Evolutionary conservation across 2,888 invertebrate genomes (phyloP).

Genomic region (Euplexia lucipara): DNA sequence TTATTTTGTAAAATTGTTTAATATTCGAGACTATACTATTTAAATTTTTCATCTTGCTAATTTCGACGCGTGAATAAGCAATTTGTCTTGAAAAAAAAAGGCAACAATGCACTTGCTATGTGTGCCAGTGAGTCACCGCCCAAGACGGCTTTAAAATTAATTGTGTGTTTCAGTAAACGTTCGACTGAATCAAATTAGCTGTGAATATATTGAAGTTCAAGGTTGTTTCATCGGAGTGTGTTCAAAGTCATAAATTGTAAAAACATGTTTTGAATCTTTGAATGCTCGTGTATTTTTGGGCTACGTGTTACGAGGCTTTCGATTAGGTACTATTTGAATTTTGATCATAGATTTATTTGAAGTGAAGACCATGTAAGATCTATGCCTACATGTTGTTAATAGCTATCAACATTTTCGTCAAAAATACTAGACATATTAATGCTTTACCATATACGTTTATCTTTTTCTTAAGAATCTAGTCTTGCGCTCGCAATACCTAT

Average conservation of each 20-base stretch:
- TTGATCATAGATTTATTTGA: too few species aligned
- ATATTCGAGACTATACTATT: background rate
- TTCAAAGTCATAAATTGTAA: background rate
- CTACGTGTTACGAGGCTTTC: background rate
- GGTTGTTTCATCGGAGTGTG: conserved; percentile 19
- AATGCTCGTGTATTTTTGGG: background rate
- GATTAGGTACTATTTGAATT: too few species aligned
- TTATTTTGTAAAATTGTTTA: background rate
- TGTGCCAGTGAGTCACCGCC: conserved; percentile 44
- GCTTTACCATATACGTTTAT: background rate
- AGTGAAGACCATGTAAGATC: too few species aligned
- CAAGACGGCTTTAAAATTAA: conserved; percentile 26
- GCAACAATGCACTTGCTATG: conserved; percentile 30
- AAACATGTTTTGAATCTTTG: background rate
- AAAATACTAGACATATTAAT: background rate
- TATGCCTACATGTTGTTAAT: too few species aligned
- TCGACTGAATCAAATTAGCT: conserved; percentile 32
- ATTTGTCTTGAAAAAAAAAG: conserved; percentile 29
- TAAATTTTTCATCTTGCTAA: conserved; percentile 3
- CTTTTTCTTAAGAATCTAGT: conserved; percentile 35
- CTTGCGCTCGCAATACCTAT: conserved; percentile 15
- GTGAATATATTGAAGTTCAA: conserved; percentile 41
- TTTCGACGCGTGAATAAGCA: conserved; percentile 39
- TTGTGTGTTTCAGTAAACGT: conserved; percentile 36
- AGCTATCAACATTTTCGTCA: too few species aligned